Evolutionary conservation across 1,140 invertebrate genomes (phyloP).

Genomic region (Drosophila grimshawi): DNA sequence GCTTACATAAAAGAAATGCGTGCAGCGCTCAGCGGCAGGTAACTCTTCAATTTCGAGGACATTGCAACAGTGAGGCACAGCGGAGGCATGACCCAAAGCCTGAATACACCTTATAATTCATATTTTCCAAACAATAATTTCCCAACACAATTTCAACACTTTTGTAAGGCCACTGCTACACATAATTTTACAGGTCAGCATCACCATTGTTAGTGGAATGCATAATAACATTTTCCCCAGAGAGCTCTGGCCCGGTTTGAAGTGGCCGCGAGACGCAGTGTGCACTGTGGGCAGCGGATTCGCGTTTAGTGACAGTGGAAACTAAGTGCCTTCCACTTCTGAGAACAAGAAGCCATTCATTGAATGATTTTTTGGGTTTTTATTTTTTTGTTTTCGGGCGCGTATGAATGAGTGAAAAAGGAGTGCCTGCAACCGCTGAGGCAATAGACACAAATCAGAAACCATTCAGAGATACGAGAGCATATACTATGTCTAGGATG

Average conservation of each 20-base stretch:
- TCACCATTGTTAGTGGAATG: constrained; percentile 25
- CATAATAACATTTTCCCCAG: constrained; percentile 22
- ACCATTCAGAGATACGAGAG: constrained; percentile 26
- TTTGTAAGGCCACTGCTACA: constrained; percentile 31
- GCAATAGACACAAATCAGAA: constrained; percentile 36
- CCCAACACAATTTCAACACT: constrained; percentile 50
- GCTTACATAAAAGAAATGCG: constrained; percentile 31
- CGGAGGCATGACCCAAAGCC: constrained; percentile 20
- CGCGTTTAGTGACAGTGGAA: constrained; percentile 26
- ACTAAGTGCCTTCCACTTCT: constrained; percentile 37
- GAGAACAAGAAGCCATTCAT: constrained; percentile 32
- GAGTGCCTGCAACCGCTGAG: constrained; percentile 38
- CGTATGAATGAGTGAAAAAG: constrained; percentile 40
- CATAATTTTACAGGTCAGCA: constrained; percentile 38
- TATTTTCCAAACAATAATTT: constrained; percentile 54
- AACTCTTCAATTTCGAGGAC: constrained; percentile 47
- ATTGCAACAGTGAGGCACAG: constrained; percentile 32
- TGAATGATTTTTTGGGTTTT: constrained; percentile 37
- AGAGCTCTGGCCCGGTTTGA: constrained; percentile 42
- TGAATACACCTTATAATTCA: constrained; percentile 51
- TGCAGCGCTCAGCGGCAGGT: constrained; percentile 44
- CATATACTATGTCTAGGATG: constrained; percentile 15
- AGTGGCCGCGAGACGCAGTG: constrained; percentile 48
- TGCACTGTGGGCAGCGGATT: constrained; percentile 28
- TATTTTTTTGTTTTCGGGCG: constrained; percentile 1